phyloP scores from a whole-genome alignment of 2,797 vertebrate genomes.

The Limosa lapponica region DNA sequence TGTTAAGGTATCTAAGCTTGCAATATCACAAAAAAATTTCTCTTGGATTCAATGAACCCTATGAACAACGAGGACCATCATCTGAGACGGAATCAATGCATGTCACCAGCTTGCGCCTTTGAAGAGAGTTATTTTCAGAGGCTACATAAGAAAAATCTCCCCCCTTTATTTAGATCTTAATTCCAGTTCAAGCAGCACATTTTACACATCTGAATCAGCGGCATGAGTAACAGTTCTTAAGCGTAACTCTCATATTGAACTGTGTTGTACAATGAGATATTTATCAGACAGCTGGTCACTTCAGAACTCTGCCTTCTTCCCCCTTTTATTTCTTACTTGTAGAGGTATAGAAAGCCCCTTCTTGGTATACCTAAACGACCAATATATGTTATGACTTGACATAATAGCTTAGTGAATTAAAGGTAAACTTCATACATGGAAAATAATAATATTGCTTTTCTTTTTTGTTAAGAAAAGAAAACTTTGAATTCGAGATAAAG shows the following conservation, averaged over 20 bases:
- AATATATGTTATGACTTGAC: background rate
- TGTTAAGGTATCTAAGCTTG: background rate
- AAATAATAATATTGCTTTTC: background rate
- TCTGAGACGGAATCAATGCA: background rate
- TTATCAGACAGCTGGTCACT: background rate
- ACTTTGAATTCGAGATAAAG: background rate
- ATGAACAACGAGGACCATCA: background rate
- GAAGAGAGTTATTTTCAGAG: background rate
- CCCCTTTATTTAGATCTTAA: background rate
- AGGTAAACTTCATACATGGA: background rate
- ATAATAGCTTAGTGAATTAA: background rate
- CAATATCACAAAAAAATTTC: background rate
- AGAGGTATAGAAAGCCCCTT: background rate
- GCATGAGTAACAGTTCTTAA: background rate
- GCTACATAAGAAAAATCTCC: background rate
- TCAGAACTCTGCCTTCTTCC: background rate
- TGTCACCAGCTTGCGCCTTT: background rate
- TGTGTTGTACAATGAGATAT: background rate
- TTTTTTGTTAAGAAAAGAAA: background rate
- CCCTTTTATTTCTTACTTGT: background rate
- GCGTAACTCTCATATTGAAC: background rate
- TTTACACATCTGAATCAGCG: background rate
- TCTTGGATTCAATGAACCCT: background rate
- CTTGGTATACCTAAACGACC: background rate
- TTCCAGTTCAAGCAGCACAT: background rate